These are phyloP conservation scores for Belgica antarctica DNA, from an alignment of 2,888 invertebrate genomes.

Conservation along the genomic window DNA sequence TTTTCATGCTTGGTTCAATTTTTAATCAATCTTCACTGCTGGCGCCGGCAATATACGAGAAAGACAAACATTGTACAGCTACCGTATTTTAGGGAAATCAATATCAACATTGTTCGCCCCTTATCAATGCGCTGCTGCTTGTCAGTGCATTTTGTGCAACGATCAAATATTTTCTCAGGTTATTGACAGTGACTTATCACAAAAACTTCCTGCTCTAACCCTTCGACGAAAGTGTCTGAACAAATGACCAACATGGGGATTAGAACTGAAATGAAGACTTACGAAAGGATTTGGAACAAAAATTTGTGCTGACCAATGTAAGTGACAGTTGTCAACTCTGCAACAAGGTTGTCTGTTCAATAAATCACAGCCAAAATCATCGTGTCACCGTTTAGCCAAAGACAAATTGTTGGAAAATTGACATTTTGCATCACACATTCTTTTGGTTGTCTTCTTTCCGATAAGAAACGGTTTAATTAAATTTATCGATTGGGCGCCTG, in stretches of 20 bases:
- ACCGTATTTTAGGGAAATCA: conserved; percentile 17
- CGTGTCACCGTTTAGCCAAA: no score
- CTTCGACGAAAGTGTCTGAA: neutral
- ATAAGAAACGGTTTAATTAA: neutral
- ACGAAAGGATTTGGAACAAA: neutral
- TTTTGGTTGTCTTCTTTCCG: no score
- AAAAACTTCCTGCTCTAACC: neutral
- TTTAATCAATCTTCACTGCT: conserved; percentile 20
- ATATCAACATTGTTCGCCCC: neutral
- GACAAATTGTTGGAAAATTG: no score
- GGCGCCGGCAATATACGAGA: conserved; percentile 3
- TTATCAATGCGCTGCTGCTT: neutral
- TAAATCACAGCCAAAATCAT: no score
- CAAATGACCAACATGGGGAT: conserved; percentile 16
- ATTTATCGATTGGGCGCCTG: conserved; percentile 15
- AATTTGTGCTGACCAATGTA: conserved; percentile 2
- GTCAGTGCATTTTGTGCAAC: conserved; percentile 13
- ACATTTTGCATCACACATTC: no score
- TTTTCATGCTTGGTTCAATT: neutral
- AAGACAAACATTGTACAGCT: conserved; percentile 6
- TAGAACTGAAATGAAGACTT: no score
- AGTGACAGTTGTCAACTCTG: neutral
- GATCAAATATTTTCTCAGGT: conserved; percentile 20
- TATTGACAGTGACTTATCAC: conserved; percentile 3
- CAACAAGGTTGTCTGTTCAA: neutral